Evolutionary conservation across 2,888 invertebrate genomes (phyloP).

Genomic region (Parasteatoda lunata): DNA sequence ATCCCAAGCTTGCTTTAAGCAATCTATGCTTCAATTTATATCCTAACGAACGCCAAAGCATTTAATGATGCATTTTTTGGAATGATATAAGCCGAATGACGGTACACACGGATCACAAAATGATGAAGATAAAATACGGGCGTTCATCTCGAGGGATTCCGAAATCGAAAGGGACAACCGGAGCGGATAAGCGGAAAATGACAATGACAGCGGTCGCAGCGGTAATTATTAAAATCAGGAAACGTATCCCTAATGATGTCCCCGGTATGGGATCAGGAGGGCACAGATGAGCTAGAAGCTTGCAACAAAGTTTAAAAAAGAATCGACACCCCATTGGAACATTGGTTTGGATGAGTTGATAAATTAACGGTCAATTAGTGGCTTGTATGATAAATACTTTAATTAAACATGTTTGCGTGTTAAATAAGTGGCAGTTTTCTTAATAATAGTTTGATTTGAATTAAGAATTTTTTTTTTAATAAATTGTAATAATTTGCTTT

Average conservation of each 20-base stretch:
- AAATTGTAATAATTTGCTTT: no score
- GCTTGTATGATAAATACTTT: neutral
- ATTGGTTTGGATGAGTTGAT: neutral
- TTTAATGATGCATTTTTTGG: no score
- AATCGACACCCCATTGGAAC: neutral
- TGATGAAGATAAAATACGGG: neutral
- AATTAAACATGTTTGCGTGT: neutral
- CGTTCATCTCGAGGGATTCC: neutral
- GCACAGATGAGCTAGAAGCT: neutral
- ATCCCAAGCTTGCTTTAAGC: no score
- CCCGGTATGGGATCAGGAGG: neutral
- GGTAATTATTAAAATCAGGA: neutral
- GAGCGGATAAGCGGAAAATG: neutral
- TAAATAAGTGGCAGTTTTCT: neutral
- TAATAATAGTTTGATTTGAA: no score
- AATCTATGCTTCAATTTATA: no score
- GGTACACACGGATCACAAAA: no score
- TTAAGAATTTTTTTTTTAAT: no score
- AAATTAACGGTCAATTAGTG: constrained; percentile 1
- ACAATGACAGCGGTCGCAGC: neutral
- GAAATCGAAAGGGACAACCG: neutral
- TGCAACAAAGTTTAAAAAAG: neutral
- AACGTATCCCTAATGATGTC: neutral
- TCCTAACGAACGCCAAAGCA: no score
- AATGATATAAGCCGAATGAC: no score